Conservation (phyloP, 1,140 invertebrate species). For the Drosophila yakuba region DNA sequence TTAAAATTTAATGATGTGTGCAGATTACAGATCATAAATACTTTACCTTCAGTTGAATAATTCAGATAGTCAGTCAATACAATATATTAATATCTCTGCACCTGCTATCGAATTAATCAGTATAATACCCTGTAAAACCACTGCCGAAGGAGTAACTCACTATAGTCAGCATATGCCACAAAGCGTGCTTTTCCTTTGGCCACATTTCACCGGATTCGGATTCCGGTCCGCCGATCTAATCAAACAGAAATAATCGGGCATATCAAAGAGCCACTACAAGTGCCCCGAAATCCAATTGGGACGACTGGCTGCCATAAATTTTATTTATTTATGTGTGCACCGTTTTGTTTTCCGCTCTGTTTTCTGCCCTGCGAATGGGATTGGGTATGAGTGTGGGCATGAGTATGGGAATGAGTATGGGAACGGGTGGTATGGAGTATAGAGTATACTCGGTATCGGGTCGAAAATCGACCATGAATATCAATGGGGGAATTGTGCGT, state of each 20-base stretch:
- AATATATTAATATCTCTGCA: neutral
- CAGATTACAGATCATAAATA: no score
- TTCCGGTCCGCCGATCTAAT: constrained; percentile 25
- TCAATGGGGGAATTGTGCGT: constrained; percentile 74
- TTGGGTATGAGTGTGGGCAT: no score
- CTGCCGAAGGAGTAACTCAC: constrained; percentile 6
- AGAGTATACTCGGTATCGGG: constrained; percentile 13
- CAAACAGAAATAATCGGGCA: constrained; percentile 55
- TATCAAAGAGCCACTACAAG: constrained; percentile 52
- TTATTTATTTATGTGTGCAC: constrained; percentile 78
- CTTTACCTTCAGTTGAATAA: no score
- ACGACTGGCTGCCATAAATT: constrained; percentile 72
- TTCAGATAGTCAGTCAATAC: no score
- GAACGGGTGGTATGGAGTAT: constrained; percentile 6
- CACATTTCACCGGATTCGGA: constrained; percentile 30
- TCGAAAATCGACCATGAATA: constrained; percentile 78
- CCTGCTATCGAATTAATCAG: constrained; percentile 3
- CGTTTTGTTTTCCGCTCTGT: constrained; percentile 58
- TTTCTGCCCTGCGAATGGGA: neutral
- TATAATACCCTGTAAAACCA: neutral
- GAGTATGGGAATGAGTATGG: no score
- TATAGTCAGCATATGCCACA: constrained; percentile 22
- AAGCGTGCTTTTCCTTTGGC: constrained; percentile 23
- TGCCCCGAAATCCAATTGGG: constrained; percentile 59
- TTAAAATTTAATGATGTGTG: no score